These are phyloP conservation scores for Protomyctophum bolini DNA, from an alignment of 2,113 vertebrate genomes.

Conservation along the genomic window DNA sequence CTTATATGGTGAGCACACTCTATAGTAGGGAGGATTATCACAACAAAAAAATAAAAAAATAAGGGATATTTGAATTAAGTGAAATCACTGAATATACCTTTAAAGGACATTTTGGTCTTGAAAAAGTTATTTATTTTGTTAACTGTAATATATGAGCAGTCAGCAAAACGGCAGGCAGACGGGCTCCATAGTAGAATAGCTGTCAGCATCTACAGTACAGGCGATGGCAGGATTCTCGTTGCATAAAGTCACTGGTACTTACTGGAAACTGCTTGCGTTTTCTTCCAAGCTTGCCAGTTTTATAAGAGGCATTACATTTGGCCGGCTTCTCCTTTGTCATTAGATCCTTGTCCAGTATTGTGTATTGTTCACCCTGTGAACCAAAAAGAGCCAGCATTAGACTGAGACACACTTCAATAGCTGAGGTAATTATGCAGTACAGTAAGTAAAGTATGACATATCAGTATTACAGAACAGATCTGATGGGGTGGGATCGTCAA, in stretches of 20 bases:
- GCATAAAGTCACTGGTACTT: slow-evolving; percentile 70
- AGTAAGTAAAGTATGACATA: neutral
- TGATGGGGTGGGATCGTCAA: neutral
- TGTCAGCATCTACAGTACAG: neutral
- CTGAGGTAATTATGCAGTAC: neutral
- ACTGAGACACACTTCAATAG: neutral
- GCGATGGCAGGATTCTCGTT: slow-evolving; percentile 6
- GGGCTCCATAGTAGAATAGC: neutral
- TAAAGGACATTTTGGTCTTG: too few relatives aligned
- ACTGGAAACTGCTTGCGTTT: slow-evolving; percentile 90
- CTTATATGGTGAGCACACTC: too few relatives aligned
- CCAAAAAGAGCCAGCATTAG: slow-evolving; percentile 5
- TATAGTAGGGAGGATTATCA: too few relatives aligned
- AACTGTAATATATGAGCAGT: too few relatives aligned
- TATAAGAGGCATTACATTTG: slow-evolving; percentile 80
- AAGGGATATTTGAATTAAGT: too few relatives aligned
- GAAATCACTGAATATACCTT: too few relatives aligned
- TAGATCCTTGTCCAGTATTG: slow-evolving; percentile 77
- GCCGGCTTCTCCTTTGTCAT: slow-evolving; percentile 84
- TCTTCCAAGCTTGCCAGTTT: slow-evolving; percentile 85
- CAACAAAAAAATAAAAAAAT: too few relatives aligned
- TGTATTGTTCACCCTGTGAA: slow-evolving; percentile 82
- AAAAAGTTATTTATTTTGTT: too few relatives aligned
- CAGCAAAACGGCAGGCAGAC: too few relatives aligned
- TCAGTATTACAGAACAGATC: neutral